Conservation (phyloP, 2,797 vertebrate species). For the Nyctalus aviator region DNA sequence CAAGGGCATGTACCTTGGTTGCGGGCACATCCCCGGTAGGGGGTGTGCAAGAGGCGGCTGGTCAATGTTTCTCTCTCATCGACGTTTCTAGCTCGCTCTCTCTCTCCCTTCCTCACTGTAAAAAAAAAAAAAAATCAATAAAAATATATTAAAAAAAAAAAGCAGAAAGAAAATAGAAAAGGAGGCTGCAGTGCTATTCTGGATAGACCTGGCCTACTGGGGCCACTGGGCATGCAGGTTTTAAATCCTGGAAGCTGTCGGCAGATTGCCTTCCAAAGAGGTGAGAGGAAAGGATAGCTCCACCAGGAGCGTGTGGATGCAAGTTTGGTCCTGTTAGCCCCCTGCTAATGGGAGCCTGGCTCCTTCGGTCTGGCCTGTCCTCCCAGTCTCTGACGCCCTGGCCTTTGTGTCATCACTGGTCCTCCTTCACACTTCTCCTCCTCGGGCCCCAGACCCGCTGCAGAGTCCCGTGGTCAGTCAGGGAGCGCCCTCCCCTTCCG, state of each 20-base stretch:
- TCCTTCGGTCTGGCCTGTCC: background rate
- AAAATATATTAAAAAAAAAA: too few relatives aligned
- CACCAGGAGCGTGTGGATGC: fast-evolving
- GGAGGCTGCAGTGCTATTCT: background rate
- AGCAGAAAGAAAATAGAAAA: too few relatives aligned
- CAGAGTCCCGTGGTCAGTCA: background rate
- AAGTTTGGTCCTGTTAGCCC: background rate
- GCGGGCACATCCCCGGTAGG: too few relatives aligned
- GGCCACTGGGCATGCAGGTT: background rate
- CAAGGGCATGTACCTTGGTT: too few relatives aligned
- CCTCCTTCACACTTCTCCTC: too few relatives aligned
- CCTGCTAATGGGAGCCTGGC: background rate
- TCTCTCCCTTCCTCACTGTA: too few relatives aligned
- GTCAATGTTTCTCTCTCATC: too few relatives aligned
- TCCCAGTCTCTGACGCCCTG: background rate
- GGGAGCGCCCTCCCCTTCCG: background rate
- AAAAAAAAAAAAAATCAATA: too few relatives aligned
- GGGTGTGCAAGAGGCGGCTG: too few relatives aligned
- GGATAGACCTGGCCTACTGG: background rate
- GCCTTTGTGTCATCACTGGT: background rate
- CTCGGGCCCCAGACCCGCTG: background rate
- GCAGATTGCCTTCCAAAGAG: constrained; percentile 2
- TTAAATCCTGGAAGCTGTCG: background rate
- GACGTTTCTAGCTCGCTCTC: too few relatives aligned
- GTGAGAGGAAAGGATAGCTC: background rate